Percentiles rank a stretch among this genome's conserved stretches.
Conservation (phyloP, 2,888 invertebrate genomes). For the Hyles lineata region DNA sequence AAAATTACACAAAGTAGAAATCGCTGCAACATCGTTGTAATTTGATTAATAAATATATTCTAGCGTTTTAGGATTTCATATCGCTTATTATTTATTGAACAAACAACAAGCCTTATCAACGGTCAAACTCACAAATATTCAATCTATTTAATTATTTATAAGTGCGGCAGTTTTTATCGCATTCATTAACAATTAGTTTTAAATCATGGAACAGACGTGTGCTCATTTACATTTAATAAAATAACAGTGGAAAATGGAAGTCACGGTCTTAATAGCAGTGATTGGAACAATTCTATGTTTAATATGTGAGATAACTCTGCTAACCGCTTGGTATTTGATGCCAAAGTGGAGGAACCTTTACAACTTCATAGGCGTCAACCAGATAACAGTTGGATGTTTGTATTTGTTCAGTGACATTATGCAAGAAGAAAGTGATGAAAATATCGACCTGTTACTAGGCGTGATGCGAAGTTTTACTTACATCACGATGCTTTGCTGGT, state of each 20-base stretch:
- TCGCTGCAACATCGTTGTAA: not conserved
- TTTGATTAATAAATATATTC: not conserved
- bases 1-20: too few relatives aligned
- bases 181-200: not conserved
- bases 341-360: slow-evolving; percentile 30
- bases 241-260: not conserved
- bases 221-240: too few relatives aligned
- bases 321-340: slow-evolving; percentile 16
- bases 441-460: not conserved
- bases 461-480: not conserved
- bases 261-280: not conserved
- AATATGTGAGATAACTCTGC: not conserved
- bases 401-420: not conserved
- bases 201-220: slow-evolving; percentile 11
- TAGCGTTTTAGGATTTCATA: not conserved
- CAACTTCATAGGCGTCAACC: slow-evolving; percentile 30
- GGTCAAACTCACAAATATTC: not conserved
- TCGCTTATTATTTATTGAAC: not conserved
- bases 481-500: slow-evolving; percentile 30
- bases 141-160: not conserved
- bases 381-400: slow-evolving; percentile 22
- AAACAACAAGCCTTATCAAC: slow-evolving; percentile 8
- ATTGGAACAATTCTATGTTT: not conserved
- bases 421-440: too few relatives aligned
- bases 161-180: not conserved